Percentiles rank a stretch among this genome's conserved stretches.
phyloP scores from a whole-genome alignment of 2,888 invertebrate genomes.

The Bombylius discolor region DNA sequence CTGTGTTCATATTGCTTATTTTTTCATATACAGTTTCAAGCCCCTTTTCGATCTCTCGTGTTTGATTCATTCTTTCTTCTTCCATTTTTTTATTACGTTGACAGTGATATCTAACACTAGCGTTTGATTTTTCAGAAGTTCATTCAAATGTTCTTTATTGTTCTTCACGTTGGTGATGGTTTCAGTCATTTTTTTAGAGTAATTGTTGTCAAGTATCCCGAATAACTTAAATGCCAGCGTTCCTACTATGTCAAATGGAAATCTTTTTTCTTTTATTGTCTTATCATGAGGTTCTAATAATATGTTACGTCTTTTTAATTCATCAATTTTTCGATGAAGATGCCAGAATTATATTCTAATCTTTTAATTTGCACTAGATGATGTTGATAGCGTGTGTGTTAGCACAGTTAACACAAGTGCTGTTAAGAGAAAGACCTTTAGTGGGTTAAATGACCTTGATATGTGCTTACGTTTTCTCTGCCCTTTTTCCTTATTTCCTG shows the following conservation, averaged over 20 bases:
- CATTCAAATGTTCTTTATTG: neutral
- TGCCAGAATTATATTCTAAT: too few species aligned
- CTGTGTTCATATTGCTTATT: too few species aligned
- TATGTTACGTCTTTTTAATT: neutral
- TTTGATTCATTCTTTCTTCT: too few species aligned
- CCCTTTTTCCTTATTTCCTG: neutral
- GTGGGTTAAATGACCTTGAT: too few species aligned
- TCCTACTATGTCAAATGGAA: constrained; percentile 1
- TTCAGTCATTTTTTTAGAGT: neutral
- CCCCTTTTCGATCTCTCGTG: too few species aligned
- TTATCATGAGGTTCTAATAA: neutral
- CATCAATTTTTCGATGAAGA: neutral
- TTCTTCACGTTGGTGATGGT: neutral
- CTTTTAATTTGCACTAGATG: too few species aligned
- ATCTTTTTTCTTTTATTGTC: neutral
- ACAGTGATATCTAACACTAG: neutral
- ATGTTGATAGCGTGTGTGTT: too few species aligned
- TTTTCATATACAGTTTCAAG: too few species aligned
- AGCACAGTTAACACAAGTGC: too few species aligned
- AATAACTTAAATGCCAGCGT: neutral
- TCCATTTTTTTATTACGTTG: neutral
- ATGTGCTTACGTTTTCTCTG: neutral
- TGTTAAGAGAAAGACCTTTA: too few species aligned
- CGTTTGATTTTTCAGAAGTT: neutral
- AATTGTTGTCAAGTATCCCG: neutral